Evolutionary conservation across 2,797 vertebrate genomes (phyloP).

Genomic region (Gymnodraco acuticeps): DNA sequence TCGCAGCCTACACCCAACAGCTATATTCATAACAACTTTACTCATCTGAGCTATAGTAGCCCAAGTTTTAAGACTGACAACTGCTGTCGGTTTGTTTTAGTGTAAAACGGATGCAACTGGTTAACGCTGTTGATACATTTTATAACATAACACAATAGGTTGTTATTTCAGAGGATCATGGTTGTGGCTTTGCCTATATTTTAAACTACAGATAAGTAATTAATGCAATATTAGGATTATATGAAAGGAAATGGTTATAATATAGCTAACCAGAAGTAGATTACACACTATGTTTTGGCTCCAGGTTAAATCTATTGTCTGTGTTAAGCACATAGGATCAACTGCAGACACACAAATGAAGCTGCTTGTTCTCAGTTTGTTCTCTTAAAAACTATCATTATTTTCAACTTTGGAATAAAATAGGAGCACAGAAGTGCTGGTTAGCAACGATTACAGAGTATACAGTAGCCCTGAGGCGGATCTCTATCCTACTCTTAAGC

Average conservation of each 20-base stretch:
- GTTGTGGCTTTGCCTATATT: background rate
- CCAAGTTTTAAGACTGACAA: slow-evolving; percentile 21
- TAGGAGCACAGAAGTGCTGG: slow-evolving; percentile 38
- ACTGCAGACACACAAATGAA: slow-evolving; percentile 4
- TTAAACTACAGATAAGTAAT: background rate
- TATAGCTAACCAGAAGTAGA: slow-evolving; percentile 1
- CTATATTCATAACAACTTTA: slow-evolving; percentile 50
- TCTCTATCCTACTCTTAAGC: slow-evolving; percentile 53
- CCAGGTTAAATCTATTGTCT: background rate
- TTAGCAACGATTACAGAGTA: slow-evolving; percentile 48
- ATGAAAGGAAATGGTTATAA: background rate
- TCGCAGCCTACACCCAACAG: slow-evolving; percentile 67
- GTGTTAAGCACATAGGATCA: background rate
- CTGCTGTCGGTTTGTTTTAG: background rate
- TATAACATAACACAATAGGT: background rate
- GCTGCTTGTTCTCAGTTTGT: slow-evolving; percentile 17
- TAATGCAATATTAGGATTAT: background rate
- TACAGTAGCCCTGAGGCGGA: slow-evolving; percentile 49
- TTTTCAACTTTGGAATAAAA: slow-evolving; percentile 44
- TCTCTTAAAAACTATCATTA: slow-evolving; percentile 2
- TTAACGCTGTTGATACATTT: background rate
- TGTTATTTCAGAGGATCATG: background rate
- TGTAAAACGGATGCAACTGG: background rate
- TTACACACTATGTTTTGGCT: background rate
- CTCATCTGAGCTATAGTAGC: slow-evolving; percentile 31